Percentiles rank a stretch among this genome's conserved stretches.
phyloP scores from a whole-genome alignment of 2,797 vertebrate genomes.

The Hirundo rustica region DNA sequence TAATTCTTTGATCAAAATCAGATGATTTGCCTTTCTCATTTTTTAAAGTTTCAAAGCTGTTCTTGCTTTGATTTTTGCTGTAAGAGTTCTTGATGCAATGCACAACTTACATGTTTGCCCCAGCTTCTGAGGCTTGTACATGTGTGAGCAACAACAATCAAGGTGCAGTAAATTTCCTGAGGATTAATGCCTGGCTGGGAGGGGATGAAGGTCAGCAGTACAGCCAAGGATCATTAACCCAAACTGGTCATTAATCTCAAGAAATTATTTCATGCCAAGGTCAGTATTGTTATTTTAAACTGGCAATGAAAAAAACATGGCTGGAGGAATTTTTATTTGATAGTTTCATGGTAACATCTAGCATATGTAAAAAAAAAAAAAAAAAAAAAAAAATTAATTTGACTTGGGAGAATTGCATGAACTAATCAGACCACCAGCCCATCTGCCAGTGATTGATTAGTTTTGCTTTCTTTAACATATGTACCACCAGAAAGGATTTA shows the following conservation, averaged over 20 bases:
- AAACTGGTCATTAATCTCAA: constrained; percentile 27
- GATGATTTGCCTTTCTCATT: not conserved
- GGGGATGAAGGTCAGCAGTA: not conserved
- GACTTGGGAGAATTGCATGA: not conserved
- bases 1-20: not conserved
- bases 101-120: not conserved
- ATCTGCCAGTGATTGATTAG: not conserved
- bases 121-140: not conserved
- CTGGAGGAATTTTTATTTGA: not conserved
- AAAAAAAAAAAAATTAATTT: not conserved
- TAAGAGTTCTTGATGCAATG: not conserved
- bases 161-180: constrained; percentile 5
- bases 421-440: not conserved
- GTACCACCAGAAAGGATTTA: not conserved
- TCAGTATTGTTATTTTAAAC: constrained; percentile 6
- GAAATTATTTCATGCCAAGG: not conserved
- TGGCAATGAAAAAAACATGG: not conserved
- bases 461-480: not conserved
- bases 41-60: not conserved
- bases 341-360: not conserved
- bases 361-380: not conserved
- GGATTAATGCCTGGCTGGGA: not conserved
- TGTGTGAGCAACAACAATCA: not conserved
- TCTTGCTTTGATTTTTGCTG: not conserved
- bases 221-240: constrained; percentile 6